These are phyloP conservation scores for Ectemnius cavifrons DNA, from an alignment of 2,888 invertebrate species.

Conservation along the genomic window DNA sequence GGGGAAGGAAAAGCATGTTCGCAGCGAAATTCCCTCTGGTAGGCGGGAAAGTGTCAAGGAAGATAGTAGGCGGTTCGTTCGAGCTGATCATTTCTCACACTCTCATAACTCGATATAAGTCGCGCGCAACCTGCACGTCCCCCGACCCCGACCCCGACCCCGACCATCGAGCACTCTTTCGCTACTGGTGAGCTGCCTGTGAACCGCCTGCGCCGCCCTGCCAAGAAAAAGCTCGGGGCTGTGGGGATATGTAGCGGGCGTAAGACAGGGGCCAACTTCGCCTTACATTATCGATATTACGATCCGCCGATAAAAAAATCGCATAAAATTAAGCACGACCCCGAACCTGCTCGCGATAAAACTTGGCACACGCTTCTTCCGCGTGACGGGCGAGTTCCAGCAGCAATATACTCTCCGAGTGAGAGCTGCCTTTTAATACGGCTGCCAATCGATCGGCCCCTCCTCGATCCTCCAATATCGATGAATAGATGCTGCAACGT, in stretches of 20 bases:
- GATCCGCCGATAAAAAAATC: conserved; percentile 77
- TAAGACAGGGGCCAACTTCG: conserved; percentile 11
- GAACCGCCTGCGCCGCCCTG: neutral
- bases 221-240: neutral
- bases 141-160: too few relatives aligned
- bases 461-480: too few relatives aligned
- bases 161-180: too few relatives aligned
- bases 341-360: conserved; percentile 70
- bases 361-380: conserved; percentile 51
- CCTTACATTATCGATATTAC: conserved; percentile 78
- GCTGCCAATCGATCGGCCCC: neutral
- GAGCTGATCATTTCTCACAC: conserved; percentile 75
- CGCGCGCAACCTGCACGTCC: conserved; percentile 57
- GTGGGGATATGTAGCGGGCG: too few relatives aligned
- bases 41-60: conserved; percentile 31
- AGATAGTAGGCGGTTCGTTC: conserved; percentile 44
- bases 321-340: conserved; percentile 77
- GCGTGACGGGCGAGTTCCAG: conserved; percentile 10
- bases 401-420: conserved; percentile 30
- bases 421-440: conserved; percentile 43
- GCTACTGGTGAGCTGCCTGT: too few relatives aligned
- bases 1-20: too few relatives aligned
- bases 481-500: too few relatives aligned
- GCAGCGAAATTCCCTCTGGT: conserved; percentile 26
- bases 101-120: conserved; percentile 74